These are phyloP conservation scores for Babylonia areolata DNA, from an alignment of 1,140 invertebrate species.

Conservation along the genomic window DNA sequence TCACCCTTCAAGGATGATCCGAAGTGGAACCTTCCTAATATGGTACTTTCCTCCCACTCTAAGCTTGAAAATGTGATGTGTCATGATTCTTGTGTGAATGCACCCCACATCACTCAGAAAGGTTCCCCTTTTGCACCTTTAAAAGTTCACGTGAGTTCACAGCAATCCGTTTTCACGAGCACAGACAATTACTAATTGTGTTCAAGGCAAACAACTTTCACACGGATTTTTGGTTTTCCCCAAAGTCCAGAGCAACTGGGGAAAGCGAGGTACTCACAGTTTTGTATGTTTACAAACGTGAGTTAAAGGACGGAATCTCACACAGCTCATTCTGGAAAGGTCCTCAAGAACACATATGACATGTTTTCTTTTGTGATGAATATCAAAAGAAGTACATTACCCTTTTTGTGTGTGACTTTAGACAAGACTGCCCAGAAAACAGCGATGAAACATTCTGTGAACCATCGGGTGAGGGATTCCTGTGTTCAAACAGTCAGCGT, in stretches of 20 bases:
- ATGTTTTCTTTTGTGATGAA: not conserved
- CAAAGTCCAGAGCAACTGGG: not conserved
- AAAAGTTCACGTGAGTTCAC: not conserved
- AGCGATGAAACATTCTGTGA: conserved; percentile 1
- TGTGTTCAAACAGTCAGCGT: no score
- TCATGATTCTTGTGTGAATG: no score
- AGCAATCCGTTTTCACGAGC: not conserved
- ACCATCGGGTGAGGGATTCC: no score
- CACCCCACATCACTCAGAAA: not conserved
- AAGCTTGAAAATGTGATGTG: not conserved
- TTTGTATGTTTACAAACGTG: not conserved
- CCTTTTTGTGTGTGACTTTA: conserved; percentile 9
- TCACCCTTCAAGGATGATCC: not conserved
- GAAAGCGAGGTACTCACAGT: not conserved
- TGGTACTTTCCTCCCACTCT: not conserved
- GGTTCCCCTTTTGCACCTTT: no score
- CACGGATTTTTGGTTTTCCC: not conserved
- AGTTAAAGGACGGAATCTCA: not conserved
- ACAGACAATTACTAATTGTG: not conserved
- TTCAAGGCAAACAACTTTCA: not conserved
- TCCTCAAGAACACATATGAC: not conserved
- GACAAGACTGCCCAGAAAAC: not conserved
- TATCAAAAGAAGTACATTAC: not conserved
- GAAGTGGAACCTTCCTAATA: not conserved
- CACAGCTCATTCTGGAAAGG: not conserved